A percentile compares a stretch with the other conserved stretches of the same genome.
Conservation (phyloP, 2,888 invertebrate genomes). For the Ophion ellenae region DNA sequence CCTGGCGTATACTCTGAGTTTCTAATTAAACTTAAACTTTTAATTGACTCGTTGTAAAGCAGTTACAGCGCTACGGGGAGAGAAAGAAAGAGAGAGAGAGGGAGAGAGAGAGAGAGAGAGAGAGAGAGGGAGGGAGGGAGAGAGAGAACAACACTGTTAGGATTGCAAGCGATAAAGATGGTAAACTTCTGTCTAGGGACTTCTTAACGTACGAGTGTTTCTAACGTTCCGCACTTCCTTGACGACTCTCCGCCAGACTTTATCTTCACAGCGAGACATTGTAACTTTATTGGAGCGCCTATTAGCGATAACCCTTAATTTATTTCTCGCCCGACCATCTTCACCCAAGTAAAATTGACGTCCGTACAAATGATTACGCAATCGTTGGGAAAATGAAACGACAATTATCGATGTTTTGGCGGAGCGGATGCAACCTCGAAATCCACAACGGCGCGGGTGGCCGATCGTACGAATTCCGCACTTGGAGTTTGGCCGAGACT, state of each 20-base stretch:
- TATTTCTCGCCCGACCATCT: neutral
- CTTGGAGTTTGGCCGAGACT: neutral
- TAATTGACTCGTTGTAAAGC: constrained; percentile 82
- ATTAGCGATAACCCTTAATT: constrained; percentile 13
- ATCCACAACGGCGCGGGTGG: neutral
- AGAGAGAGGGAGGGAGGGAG: constrained; percentile 58
- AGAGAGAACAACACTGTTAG: neutral
- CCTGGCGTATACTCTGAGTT: constrained; percentile 76
- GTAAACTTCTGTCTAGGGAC: constrained; percentile 27
- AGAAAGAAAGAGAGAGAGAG: constrained; percentile 57
- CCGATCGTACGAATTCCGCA: neutral
- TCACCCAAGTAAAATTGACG: neutral
- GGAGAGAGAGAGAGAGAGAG: constrained; percentile 58
- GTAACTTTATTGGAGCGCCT: neutral
- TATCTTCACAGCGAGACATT: constrained; percentile 1
- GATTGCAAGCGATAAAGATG: constrained; percentile 49
- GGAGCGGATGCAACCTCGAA: neutral
- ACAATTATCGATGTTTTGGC: neutral
- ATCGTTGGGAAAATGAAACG: neutral
- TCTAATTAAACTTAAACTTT: constrained; percentile 83
- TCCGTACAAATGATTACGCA: neutral
- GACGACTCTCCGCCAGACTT: constrained; percentile 2
- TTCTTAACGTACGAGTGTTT: constrained; percentile 48
- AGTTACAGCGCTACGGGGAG: constrained; percentile 73
- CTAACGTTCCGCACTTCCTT: constrained; percentile 45